phyloP scores from a whole-genome alignment of 2,113 vertebrate species.

The Vulpes lagopus region DNA sequence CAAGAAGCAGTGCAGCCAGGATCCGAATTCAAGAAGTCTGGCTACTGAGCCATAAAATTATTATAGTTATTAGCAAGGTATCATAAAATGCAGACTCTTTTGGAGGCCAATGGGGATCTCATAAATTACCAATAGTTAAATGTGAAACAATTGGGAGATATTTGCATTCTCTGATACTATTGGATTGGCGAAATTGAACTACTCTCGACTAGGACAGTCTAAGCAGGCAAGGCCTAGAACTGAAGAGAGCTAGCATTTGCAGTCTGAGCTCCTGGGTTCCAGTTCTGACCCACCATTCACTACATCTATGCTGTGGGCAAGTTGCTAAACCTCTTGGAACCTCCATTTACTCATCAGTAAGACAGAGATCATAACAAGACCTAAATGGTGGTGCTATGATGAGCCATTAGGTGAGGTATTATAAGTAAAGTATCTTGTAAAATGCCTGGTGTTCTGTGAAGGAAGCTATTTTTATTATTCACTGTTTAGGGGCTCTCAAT shows the following conservation, averaged over 20 bases:
- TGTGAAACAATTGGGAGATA: background rate
- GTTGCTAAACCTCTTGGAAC: background rate
- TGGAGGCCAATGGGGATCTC: constrained; percentile 3
- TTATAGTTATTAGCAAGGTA: background rate
- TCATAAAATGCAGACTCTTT: constrained; percentile 21
- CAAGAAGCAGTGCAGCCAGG: background rate
- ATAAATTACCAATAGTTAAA: background rate
- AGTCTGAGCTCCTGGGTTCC: rapidly evolving
- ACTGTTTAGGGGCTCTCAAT: background rate
- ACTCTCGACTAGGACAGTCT: background rate
- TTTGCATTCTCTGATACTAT: background rate
- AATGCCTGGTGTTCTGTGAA: background rate
- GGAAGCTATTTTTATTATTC: background rate
- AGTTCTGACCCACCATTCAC: background rate
- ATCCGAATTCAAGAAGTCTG: background rate
- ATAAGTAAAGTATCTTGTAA: background rate
- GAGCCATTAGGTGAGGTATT: background rate
- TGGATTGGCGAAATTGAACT: background rate
- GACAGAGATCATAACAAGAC: background rate
- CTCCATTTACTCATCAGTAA: background rate
- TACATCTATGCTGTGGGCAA: background rate
- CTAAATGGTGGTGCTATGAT: background rate
- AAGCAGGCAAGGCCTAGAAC: background rate
- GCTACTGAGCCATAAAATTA: background rate
- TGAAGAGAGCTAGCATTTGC: background rate